Percentiles rank a stretch among this genome's conserved stretches.
These are phyloP conservation scores for Scaptomyza cyrtandrae DNA, from an alignment of 2,888 invertebrate genomes.

Conservation along the genomic window DNA sequence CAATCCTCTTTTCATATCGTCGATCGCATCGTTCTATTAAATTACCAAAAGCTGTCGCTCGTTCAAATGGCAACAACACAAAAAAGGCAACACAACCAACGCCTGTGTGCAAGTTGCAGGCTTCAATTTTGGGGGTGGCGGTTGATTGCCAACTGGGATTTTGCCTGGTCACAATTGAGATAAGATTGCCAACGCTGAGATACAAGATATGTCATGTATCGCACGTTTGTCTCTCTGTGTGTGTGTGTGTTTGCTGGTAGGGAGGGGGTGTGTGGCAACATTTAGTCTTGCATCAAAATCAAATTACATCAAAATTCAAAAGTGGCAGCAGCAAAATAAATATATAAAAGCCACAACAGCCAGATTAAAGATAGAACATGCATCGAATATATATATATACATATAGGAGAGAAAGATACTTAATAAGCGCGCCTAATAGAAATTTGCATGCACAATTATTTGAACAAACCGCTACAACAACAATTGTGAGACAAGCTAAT, in stretches of 20 bases:
- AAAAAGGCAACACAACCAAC: slow-evolving; percentile 36
- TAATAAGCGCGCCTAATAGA: slow-evolving; percentile 66
- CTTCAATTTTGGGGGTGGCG: slow-evolving; percentile 25
- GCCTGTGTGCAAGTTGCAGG: slow-evolving; percentile 45
- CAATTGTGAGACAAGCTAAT: slow-evolving; percentile 70
- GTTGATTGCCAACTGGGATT: slow-evolving; percentile 59
- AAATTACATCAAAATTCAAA: slow-evolving; percentile 81
- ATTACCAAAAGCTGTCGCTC: slow-evolving; percentile 75
- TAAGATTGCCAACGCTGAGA: slow-evolving; percentile 78
- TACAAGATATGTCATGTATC: slow-evolving; percentile 83
- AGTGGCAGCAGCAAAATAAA: slow-evolving; percentile 72
- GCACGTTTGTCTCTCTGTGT: slow-evolving; percentile 53
- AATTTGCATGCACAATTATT: slow-evolving; percentile 81
- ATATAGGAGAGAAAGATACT: slow-evolving; percentile 8
- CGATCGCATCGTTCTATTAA: slow-evolving; percentile 79
- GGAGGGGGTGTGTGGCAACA: neutral
- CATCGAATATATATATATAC: slow-evolving; percentile 41
- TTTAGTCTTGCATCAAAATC: slow-evolving; percentile 67
- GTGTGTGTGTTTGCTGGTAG: neutral
- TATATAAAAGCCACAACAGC: slow-evolving; percentile 63
- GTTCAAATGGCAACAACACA: slow-evolving; percentile 58
- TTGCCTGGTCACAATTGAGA: slow-evolving; percentile 83
- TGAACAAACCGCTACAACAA: slow-evolving; percentile 71
- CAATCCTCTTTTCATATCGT: slow-evolving; percentile 57
- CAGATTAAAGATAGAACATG: slow-evolving; percentile 77